Base-by-base conservation (phyloP, 53 echinoderm and acorn worm species). In the Mesocentrotus franciscanus region DNA sequence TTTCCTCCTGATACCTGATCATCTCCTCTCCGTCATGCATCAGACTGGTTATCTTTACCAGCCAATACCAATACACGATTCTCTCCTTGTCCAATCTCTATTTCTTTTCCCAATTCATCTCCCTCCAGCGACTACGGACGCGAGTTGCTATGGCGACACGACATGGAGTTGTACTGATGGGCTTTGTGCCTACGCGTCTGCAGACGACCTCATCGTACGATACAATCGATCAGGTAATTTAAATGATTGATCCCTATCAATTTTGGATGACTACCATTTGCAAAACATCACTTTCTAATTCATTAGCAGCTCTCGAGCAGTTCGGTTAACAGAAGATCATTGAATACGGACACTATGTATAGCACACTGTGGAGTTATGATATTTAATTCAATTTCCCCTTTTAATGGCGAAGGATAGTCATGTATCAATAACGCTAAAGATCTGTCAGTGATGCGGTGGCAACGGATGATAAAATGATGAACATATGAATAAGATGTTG, bases 71-170 rank as follows among this genome's bases (percentile, higher is more conserved):
- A 81, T 9, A 12, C 12, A 5, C 33, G 6, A 18, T 6, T 42
- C 81, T 33, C 42, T n/a, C 81, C 17, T 10, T 32, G 2, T 14
- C 14, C 74, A 74, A 32, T 30, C 32, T 60, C 90, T 27, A 5
- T 92, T 92, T 74, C 29, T 39, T 81, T 33, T 58, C 62, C 36
- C 22, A 8, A 55, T 93, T 70, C 49, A 29, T 61, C 70, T 81
- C 35, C 1, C 12, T 70, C 22, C 95, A 94, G 60, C 85, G 56
- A 36, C 12, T 62, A 22, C 20, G 87, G 39, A 70, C 71, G n/a
- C 5, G 0, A 94, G 95, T 94, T 94, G 95, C 95, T 35, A 85
- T 85, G 95, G 95, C 0, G 62, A 94, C 71, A 85, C 70, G 22
- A 27, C 55, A 35, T 61, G 95, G 66, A 15, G 87, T 26, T 94